A percentile compares a stretch with the other conserved stretches of the same genome.
phyloP scores from a whole-genome alignment of 2,888 invertebrate genomes.

The Drosophila rellima region DNA sequence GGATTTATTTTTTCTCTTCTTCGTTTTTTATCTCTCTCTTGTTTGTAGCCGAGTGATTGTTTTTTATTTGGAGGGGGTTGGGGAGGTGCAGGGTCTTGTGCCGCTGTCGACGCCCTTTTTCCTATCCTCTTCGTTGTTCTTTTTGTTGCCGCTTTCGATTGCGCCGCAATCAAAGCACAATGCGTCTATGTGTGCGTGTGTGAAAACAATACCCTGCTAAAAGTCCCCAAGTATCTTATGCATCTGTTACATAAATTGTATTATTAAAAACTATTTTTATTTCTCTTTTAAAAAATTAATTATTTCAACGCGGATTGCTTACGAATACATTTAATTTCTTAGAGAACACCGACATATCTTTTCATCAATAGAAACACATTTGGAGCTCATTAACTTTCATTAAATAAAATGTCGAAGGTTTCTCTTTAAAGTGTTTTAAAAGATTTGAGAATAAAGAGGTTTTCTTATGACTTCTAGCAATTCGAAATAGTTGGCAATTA shows the following conservation, averaged over 20 bases:
- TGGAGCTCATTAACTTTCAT: too few species aligned
- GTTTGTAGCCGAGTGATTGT: slow-evolving; percentile 44
- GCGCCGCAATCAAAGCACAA: slow-evolving; percentile 25
- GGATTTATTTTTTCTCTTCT: slow-evolving; percentile 40
- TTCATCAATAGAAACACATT: too few species aligned
- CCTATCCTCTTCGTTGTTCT: slow-evolving; percentile 26
- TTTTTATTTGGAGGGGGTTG: slow-evolving; percentile 28
- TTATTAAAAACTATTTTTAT: too few species aligned
- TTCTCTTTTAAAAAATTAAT: too few species aligned
- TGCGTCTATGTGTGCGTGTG: slow-evolving; percentile 1
- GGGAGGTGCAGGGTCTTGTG: slow-evolving; percentile 13
- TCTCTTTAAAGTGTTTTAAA: too few species aligned
- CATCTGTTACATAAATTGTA: too few species aligned
- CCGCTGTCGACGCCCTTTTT: slow-evolving; percentile 25
- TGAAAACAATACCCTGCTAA: neutral
- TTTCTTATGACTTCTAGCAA: neutral
- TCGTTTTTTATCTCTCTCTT: neutral
- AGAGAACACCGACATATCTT: too few species aligned
- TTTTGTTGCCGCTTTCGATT: slow-evolving; percentile 40
- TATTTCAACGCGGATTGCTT: too few species aligned
- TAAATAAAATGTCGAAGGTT: too few species aligned
- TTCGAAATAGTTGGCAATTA: neutral
- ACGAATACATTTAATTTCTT: too few species aligned
- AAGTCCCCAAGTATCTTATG: slow-evolving; percentile 10
- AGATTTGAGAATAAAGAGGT: too few species aligned